These are phyloP conservation scores for Nycticorax nycticorax DNA, from an alignment of 2,113 vertebrate species.

Conservation along the genomic window DNA sequence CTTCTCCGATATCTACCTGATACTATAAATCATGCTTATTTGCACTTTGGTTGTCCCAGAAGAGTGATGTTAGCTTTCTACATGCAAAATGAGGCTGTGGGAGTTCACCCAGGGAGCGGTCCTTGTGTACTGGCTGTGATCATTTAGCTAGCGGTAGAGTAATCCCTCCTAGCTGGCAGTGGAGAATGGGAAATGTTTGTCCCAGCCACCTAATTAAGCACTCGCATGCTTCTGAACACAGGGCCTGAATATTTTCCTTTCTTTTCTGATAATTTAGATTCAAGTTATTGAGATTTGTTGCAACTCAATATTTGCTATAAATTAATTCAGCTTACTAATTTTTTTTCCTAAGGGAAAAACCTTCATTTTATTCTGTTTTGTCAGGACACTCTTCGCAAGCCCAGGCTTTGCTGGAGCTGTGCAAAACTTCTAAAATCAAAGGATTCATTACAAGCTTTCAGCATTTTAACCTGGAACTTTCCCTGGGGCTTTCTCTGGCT, in stretches of 20 bases:
- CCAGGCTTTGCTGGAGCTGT: neutral
- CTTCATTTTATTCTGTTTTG: neutral
- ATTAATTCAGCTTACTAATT: neutral
- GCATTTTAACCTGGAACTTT: neutral
- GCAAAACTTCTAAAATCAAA: neutral
- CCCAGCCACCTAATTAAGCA: neutral
- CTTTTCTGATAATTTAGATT: neutral
- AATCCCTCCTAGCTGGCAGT: neutral
- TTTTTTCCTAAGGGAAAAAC: neutral
- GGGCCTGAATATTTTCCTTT: neutral
- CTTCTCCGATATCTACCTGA: neutral
- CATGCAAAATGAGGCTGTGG: neutral
- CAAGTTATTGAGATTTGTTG: neutral
- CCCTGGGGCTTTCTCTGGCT: neutral
- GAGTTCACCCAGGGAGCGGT: neutral
- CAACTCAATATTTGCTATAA: neutral
- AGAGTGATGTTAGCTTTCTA: neutral
- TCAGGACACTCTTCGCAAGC: neutral
- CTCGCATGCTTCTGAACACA: accelerated
- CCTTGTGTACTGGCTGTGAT: neutral
- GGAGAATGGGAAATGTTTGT: neutral
- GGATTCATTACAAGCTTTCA: neutral
- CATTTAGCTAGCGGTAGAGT: neutral
- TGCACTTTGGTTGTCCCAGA: neutral
- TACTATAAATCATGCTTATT: neutral